Conservation (phyloP, 2,113 vertebrate genomes). For the Acanthisitta chloris region DNA sequence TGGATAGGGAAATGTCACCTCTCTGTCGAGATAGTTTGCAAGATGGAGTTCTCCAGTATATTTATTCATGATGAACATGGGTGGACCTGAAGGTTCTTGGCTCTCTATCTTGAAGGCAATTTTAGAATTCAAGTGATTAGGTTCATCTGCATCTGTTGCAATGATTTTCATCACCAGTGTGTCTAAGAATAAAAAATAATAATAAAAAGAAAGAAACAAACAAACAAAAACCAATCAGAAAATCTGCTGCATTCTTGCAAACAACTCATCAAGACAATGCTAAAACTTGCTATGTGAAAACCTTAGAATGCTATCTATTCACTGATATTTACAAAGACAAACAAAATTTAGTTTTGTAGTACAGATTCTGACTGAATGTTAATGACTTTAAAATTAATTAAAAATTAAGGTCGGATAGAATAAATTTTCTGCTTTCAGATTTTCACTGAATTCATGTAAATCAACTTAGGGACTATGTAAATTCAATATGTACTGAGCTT, state of each 20-base stretch:
- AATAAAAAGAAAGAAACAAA: background rate
- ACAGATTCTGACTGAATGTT: background rate
- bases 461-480: background rate
- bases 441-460: background rate
- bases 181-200: conserved; percentile 68
- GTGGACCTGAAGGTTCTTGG: conserved; percentile 64
- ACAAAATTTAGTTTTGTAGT: background rate
- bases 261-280: background rate
- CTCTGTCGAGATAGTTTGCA: conserved; percentile 83
- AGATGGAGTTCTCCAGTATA: conserved; percentile 77
- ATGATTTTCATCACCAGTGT: conserved; percentile 82
- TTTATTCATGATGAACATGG: conserved; percentile 83
- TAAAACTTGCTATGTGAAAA: background rate
- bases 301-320: background rate
- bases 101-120: conserved; percentile 83
- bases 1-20: conserved; percentile 76
- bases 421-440: background rate
- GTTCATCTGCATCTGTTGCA: conserved; percentile 86
- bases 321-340: background rate
- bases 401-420: background rate
- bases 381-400: background rate
- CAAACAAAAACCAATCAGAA: background rate
- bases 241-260: background rate
- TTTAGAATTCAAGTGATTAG: conserved; percentile 68
- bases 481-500: background rate